These are phyloP conservation scores for Ormyrus thymus DNA, from an alignment of 2,888 invertebrate genomes.

Conservation along the genomic window DNA sequence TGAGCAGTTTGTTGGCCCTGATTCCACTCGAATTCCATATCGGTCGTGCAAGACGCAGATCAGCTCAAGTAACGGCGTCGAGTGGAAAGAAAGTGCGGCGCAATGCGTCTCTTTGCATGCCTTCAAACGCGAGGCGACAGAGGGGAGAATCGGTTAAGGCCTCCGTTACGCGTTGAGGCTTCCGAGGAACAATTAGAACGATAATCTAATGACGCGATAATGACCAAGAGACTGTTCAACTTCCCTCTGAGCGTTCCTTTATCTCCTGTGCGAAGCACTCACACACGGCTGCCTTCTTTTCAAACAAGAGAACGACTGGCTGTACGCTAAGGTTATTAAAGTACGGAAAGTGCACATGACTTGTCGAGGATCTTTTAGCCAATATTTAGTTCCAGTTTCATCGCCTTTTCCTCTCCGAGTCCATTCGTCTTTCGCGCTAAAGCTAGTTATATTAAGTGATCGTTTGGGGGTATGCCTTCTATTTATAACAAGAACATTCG, in stretches of 20 bases:
- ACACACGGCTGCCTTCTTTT: neutral
- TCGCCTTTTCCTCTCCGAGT: neutral
- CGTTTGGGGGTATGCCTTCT: slow-evolving; percentile 1
- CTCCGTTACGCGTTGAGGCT: slow-evolving; percentile 12
- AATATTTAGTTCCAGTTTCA: neutral
- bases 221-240: neutral
- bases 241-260: neutral
- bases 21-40: too few relatives aligned
- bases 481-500: neutral
- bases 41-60: too few relatives aligned
- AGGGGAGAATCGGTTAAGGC: neutral
- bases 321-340: slow-evolving; percentile 1
- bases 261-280: neutral
- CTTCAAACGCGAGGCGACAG: too few relatives aligned
- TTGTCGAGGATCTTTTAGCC: neutral
- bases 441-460: slow-evolving; percentile 8
- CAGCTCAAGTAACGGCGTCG: neutral
- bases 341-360: neutral
- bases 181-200: slow-evolving; percentile 44
- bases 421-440: neutral
- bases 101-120: neutral
- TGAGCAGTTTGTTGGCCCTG: too few relatives aligned
- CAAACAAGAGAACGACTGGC: neutral
- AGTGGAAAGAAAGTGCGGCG: neutral
- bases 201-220: slow-evolving; percentile 37